Evolutionary conservation across 2,888 invertebrate species (phyloP).

Genomic region (Lepidonotus clava): DNA sequence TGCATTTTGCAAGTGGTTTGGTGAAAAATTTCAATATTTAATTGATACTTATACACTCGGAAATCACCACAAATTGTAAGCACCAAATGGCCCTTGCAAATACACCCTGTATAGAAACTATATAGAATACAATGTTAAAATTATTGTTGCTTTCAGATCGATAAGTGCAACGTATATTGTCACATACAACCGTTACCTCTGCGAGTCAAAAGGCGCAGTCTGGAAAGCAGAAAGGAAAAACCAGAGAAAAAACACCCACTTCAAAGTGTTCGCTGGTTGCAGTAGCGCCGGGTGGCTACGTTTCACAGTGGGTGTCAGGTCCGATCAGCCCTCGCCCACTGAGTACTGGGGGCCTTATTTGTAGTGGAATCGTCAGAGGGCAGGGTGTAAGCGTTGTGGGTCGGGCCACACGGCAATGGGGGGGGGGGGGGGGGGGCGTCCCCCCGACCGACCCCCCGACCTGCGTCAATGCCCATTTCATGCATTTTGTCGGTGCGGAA

Average conservation of each 20-base stretch:
- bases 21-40: no score
- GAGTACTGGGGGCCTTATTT: background rate
- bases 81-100: no score
- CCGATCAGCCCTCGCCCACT: no score
- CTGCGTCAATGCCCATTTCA: background rate
- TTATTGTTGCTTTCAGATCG: no score
- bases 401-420: background rate
- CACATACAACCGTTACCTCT: no score
- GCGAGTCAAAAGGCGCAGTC: constrained; percentile 10
- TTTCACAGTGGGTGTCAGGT: background rate
- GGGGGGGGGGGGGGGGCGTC: background rate
- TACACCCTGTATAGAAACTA: no score
- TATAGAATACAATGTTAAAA: no score
- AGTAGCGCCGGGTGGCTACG: background rate
- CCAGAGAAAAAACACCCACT: background rate
- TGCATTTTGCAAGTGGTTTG: no score
- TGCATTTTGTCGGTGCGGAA: constrained; percentile 28
- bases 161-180: no score
- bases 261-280: background rate
- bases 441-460: background rate
- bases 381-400: background rate
- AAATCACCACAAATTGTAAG: no score
- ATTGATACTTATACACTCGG: no score
- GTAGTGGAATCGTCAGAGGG: background rate
- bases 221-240: background rate